Conservation (phyloP, 1,140 invertebrate genomes). For the Ips typographus region DNA sequence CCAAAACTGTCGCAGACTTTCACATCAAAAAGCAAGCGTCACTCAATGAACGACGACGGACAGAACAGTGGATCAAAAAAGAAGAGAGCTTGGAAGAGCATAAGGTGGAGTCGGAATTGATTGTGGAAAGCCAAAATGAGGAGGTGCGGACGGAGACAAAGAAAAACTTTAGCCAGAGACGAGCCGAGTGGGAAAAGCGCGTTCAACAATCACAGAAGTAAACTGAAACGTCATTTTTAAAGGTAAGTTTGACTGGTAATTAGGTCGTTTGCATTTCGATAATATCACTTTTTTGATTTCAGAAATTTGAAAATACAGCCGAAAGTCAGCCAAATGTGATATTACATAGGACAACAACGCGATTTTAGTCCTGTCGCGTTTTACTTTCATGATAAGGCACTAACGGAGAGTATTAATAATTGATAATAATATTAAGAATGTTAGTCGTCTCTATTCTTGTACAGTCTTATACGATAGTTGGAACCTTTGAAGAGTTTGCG, state of each 20-base stretch:
- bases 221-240: conserved; percentile 1
- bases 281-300: no score
- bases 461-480: no score
- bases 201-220: conserved; percentile 63
- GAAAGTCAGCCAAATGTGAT: no score
- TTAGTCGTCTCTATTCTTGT: no score
- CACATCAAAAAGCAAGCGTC: conserved; percentile 43
- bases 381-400: no score
- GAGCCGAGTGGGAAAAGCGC: conserved; percentile 72
- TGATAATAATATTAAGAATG: no score
- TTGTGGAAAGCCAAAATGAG: conserved; percentile 39
- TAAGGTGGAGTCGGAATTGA: conserved; percentile 40
- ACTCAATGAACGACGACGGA: conserved; percentile 41
- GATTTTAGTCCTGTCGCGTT: no score
- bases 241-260: neutral
- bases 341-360: no score
- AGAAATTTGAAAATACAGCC: no score
- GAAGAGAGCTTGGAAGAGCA: conserved; percentile 36
- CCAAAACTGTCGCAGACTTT: conserved; percentile 35
- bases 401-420: no score
- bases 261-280: neutral
- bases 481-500: no score
- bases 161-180: conserved; percentile 70
- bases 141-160: conserved; percentile 58
- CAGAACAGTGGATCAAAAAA: conserved; percentile 45